Evolutionary conservation across 2,797 vertebrate genomes (phyloP).

Genomic region (Pangasius krempfi): DNA sequence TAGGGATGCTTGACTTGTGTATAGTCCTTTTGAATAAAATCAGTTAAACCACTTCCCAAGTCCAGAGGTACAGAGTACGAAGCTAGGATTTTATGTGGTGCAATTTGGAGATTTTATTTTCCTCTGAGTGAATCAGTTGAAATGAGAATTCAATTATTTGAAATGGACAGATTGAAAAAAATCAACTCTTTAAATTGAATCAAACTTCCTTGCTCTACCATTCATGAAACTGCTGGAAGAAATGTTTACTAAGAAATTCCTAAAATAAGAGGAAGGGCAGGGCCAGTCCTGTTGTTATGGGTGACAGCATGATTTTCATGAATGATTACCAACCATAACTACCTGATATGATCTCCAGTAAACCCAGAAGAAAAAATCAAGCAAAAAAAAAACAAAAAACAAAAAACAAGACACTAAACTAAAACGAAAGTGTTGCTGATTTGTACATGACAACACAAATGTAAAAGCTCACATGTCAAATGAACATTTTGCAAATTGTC

Average conservation of each 20-base stretch:
- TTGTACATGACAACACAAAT: not conserved
- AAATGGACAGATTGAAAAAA: no score
- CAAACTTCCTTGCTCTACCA: not conserved
- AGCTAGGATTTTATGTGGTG: not conserved
- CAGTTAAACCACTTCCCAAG: not conserved
- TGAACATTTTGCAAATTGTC: not conserved
- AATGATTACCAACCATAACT: not conserved
- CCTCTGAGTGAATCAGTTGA: not conserved
- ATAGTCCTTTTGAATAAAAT: not conserved
- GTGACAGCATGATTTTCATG: not conserved
- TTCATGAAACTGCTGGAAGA: not conserved
- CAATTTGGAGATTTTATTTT: slow-evolving; percentile 3
- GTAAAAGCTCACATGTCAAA: not conserved
- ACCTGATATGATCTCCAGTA: not conserved
- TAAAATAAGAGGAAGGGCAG: not conserved
- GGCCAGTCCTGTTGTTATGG: not conserved
- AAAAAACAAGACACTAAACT: not conserved
- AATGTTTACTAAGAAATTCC: not conserved
- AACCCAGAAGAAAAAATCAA: no score
- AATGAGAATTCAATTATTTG: not conserved
- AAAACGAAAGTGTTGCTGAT: not conserved
- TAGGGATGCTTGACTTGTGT: not conserved
- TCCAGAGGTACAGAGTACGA: not conserved
- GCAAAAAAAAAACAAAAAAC: no score
- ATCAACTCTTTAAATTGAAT: not conserved